Evolutionary conservation across 2,797 vertebrate genomes (phyloP), one percentile per base, ranked within the genome.

Genomic region (Meriones psammophilus): DNA sequence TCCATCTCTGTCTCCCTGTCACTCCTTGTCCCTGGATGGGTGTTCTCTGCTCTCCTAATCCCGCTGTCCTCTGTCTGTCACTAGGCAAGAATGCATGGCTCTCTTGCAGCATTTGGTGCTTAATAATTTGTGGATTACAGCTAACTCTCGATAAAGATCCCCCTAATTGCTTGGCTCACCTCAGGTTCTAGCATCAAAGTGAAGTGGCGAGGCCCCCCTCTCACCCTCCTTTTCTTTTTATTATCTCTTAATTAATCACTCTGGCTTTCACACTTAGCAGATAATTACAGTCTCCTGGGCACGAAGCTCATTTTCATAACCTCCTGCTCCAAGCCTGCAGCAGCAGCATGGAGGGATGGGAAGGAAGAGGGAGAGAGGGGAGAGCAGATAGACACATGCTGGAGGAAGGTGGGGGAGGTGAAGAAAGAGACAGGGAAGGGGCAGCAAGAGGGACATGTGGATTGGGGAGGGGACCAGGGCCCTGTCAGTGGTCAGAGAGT

Each of bases 181-280:
- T 98, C 98, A 94, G 98, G 98, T 98, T 98, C 98, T 97, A 97
- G 98, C 98, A 98, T 99, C 98, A 98, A 98, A 98, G 98, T 98
- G 95, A 96, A 98, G 97, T 98, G 97, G 93, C 84, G 97, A 98
- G 98, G 94, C 98, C 98, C 98, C 98, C 98, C 98, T 97, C 97
- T 95, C 97, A 97, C 98, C 98, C 98, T 98, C 98, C 98, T 98
- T 98, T 98, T 97, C 98, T 98, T 98, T 98, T 99, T 98, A 99
- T 99, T 99, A 98, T 99, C 98, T 99, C 98, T 99, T 98, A 99
- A 99, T 99, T 99, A 99, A 99, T 99, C 98, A 98, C 98, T 98
- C 98, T 94, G 98, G 98, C 98, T 98, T 98, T 98, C 98, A 97
- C 98, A 98, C 98, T 98, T 98, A 98, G 98, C 98, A 97, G 98